Evolutionary conservation across 2,888 invertebrate species (phyloP).

Genomic region (Tachina fera): DNA sequence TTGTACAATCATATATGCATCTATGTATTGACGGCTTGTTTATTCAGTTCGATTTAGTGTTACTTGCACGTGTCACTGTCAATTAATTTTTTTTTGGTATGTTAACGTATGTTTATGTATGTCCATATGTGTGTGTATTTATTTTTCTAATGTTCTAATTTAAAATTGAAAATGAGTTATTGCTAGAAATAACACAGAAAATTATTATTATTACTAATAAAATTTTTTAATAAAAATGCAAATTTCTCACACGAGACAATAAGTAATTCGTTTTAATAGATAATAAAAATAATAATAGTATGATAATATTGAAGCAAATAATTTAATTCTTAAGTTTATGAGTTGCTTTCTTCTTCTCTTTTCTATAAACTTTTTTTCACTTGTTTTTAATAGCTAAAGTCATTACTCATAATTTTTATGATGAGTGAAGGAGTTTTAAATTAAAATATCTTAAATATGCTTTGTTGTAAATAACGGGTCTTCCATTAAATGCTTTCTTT

Average conservation of each 20-base stretch:
- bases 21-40: neutral
- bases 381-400: neutral
- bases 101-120: neutral
- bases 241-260: neutral
- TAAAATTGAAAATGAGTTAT: conserved; percentile 46
- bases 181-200: conserved; percentile 13
- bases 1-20: neutral
- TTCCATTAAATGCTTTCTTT: too few species aligned
- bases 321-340: too few species aligned
- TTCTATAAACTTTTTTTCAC: too few species aligned
- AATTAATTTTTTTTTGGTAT: conserved; percentile 40
- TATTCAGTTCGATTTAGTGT: conserved; percentile 60
- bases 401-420: neutral
- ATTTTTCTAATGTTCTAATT: conserved; percentile 42
- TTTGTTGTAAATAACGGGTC: neutral
- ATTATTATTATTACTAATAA: conserved; percentile 21
- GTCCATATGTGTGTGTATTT: conserved; percentile 9
- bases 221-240: neutral
- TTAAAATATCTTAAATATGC: neutral
- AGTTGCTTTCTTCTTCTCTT: too few species aligned
- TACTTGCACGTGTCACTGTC: conserved; percentile 60
- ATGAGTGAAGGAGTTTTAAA: neutral
- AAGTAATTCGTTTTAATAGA: too few species aligned
- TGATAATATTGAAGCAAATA: too few species aligned
- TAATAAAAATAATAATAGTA: too few species aligned